Evolutionary conservation across 2,888 invertebrate genomes (phyloP).

Genomic region (Crossocerus cetratus): DNA sequence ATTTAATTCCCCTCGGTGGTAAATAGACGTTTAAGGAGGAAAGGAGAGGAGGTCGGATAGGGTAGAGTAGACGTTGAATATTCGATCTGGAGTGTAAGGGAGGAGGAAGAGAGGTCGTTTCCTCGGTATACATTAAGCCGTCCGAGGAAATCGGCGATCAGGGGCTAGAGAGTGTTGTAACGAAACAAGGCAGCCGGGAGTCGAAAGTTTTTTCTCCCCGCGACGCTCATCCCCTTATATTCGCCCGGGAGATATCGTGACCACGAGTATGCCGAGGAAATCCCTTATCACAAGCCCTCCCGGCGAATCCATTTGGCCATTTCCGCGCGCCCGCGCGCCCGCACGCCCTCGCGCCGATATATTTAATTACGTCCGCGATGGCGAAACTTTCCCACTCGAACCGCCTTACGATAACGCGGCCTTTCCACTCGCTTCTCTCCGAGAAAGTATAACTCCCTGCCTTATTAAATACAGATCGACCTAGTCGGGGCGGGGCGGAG

Average conservation of each 20-base stretch:
- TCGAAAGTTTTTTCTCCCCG: slow-evolving; percentile 32
- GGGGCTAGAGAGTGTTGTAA: slow-evolving; percentile 10
- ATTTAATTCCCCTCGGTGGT: too few species aligned
- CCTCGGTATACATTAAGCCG: slow-evolving; percentile 11
- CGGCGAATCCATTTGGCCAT: slow-evolving; percentile 65
- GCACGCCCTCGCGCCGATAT: too few species aligned
- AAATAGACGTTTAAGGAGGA: too few species aligned
- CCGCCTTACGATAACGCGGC: slow-evolving; percentile 45
- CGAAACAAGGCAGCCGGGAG: background rate
- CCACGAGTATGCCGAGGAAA: slow-evolving; percentile 26
- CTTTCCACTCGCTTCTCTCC: slow-evolving; percentile 3
- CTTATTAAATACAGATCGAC: slow-evolving; percentile 72
- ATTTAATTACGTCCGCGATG: slow-evolving; percentile 69
- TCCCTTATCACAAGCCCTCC: slow-evolving; percentile 47
- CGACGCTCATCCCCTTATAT: background rate
- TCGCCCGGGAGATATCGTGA: slow-evolving; percentile 16
- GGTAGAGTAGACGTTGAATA: background rate
- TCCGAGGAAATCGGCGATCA: slow-evolving; percentile 7
- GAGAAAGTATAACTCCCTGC: slow-evolving; percentile 67
- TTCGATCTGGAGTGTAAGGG: background rate
- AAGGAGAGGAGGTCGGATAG: too few species aligned
- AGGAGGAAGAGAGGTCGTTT: background rate
- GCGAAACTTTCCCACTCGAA: slow-evolving; percentile 64
- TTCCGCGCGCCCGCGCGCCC: too few species aligned
- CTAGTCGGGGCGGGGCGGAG: slow-evolving; percentile 58